These are phyloP conservation scores for Melikaiella ostensackeni DNA, from an alignment of 2,888 invertebrate genomes.

Conservation along the genomic window DNA sequence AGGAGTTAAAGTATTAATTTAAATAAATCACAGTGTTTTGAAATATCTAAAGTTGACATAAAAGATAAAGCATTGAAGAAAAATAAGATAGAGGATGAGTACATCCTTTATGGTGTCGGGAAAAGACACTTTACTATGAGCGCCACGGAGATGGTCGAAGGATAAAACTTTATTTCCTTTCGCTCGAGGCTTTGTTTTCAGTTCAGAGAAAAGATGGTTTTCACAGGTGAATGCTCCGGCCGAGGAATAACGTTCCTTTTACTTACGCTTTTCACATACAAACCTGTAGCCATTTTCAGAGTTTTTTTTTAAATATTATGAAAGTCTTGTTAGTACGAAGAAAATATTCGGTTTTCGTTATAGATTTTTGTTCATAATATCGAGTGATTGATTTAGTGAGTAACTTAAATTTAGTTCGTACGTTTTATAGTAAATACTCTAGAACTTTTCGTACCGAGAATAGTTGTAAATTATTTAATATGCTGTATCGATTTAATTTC, in stretches of 20 bases:
- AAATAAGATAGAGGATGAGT: background rate
- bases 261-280: background rate
- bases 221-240: background rate
- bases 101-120: background rate
- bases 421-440: too few relatives aligned
- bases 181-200: background rate
- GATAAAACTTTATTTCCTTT: slow-evolving; percentile 2
- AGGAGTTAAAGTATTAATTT: too few relatives aligned
- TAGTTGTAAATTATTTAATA: too few relatives aligned
- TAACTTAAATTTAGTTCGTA: too few relatives aligned
- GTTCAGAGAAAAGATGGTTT: background rate
- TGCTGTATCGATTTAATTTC: too few relatives aligned
- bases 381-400: background rate
- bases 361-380: background rate
- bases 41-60: background rate
- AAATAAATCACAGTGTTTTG: too few relatives aligned
- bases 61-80: background rate
- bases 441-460: too few relatives aligned
- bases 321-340: background rate
- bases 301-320: background rate
- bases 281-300: background rate
- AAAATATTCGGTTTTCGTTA: background rate
- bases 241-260: background rate
- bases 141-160: background rate
- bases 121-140: background rate